These are phyloP conservation scores for Capromys pilorides DNA, from an alignment of 2,797 vertebrate species.

Conservation along the genomic window DNA sequence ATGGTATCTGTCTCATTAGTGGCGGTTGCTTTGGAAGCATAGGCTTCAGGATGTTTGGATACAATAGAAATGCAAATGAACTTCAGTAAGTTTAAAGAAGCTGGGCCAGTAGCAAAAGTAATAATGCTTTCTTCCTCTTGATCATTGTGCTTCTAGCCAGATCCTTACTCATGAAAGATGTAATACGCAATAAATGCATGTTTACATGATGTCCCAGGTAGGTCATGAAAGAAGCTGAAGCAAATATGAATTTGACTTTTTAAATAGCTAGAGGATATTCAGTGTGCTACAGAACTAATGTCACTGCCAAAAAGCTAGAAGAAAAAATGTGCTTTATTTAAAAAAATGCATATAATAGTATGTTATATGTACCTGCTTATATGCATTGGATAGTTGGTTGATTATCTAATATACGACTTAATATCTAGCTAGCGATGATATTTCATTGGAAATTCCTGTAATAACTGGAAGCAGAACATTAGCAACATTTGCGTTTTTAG, in stretches of 20 bases:
- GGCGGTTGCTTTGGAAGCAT: background rate
- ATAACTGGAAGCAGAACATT: background rate
- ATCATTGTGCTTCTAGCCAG: background rate
- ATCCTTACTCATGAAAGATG: background rate
- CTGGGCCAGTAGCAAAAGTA: background rate
- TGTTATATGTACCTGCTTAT: background rate
- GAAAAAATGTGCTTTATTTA: background rate
- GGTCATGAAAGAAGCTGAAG: conserved; percentile 11
- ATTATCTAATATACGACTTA: background rate
- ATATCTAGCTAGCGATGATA: background rate
- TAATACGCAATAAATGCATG: background rate
- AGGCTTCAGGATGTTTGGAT: background rate
- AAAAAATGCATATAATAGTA: background rate
- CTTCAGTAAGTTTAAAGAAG: background rate
- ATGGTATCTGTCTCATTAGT: background rate
- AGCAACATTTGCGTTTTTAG: background rate
- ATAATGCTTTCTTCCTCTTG: background rate
- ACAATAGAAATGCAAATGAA: background rate
- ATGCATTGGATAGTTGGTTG: background rate
- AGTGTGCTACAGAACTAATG: background rate
- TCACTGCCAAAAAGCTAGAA: background rate
- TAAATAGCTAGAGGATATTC: background rate
- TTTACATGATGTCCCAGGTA: background rate
- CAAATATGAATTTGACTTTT: conserved; percentile 13
- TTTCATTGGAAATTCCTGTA: background rate